Conservation (phyloP, 2,888 invertebrate species). For the Metopia argyrocephala region DNA sequence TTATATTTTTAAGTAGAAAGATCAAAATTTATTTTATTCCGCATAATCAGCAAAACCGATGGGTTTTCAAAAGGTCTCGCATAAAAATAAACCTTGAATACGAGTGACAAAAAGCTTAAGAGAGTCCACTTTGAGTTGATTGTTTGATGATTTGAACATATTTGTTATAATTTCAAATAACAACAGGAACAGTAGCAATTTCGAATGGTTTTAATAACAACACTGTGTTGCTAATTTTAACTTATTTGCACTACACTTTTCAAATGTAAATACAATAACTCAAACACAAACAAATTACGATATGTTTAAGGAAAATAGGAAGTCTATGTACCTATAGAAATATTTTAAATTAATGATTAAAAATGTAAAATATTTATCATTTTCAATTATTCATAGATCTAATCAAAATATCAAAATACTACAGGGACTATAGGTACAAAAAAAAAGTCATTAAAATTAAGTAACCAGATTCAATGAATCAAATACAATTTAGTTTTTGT, state of each 20-base stretch:
- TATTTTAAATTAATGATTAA: too few relatives aligned
- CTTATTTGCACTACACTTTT: neutral
- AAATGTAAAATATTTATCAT: too few relatives aligned
- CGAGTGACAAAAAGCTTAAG: conserved; percentile 72
- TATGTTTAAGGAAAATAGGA: too few relatives aligned
- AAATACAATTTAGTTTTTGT: too few relatives aligned
- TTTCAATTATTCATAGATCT: too few relatives aligned
- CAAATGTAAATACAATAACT: neutral
- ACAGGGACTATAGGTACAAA: too few relatives aligned
- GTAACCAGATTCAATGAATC: too few relatives aligned
- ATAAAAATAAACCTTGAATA: conserved; percentile 75
- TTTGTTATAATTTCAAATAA: conserved; percentile 53
- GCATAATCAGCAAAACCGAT: conserved; percentile 48
- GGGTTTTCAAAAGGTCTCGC: conserved; percentile 61
- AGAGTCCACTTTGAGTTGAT: conserved; percentile 79
- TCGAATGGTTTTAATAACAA: neutral
- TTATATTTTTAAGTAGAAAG: neutral
- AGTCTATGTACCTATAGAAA: too few relatives aligned
- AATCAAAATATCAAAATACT: too few relatives aligned
- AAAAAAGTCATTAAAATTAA: too few relatives aligned
- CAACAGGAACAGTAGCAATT: neutral
- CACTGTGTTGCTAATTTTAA: conserved; percentile 24
- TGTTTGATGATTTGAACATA: conserved; percentile 79
- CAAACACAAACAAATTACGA: too few relatives aligned
- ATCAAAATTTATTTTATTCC: conserved; percentile 30